Base-by-base conservation (phyloP, 1,140 invertebrate species). In the Branchinecta lindahli region DNA sequence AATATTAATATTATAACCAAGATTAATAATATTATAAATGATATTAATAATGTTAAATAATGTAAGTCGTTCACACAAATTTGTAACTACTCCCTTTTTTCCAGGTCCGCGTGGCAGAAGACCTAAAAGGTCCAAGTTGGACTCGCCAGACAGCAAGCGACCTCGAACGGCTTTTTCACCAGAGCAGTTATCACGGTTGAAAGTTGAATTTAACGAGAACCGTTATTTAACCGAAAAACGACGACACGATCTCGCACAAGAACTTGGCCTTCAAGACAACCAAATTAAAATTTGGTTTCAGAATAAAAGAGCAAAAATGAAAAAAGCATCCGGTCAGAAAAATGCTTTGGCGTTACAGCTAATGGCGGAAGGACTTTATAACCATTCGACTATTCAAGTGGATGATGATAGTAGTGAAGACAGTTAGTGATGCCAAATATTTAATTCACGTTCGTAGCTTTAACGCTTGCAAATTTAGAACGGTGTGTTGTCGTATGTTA, bases 201-300 rank as follows among this genome's bases (percentile, higher is more conserved):
- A 78, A 71, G 74, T 71, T 21, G 79, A 80, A 69, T 80, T 80
- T 68, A 77, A 78, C 33, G 74, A 77, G 66, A 80, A 78, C 72
- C 78, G 79, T 72, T 80, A 80, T 73, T 74, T 80, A n/a, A 85
- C 83, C 12, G 85, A 86, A 74, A 83, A 84, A 70, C 76, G 85
- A 68, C 77, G 85, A 67, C 81, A 82, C 73, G 79, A 82, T 71
- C 77, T 86, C 68, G 82, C 85, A 6, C 75, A 78, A 45, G 82
- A 84, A 73, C 78, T 86, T 8, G 79, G 79, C 69, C 77, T 86
- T 44, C 84, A 84, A 71, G 85, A 86, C 73, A 82, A 82, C 44
- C 85, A 86, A 75, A 85, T 86, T 74, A 86, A 86, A 75, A 86
- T 86, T 70, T 85, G 84, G 84, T 85, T 86, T 75, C 84, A 87